Base-by-base conservation (phyloP, 2,888 invertebrate genomes). In the Rotaria macrura region DNA sequence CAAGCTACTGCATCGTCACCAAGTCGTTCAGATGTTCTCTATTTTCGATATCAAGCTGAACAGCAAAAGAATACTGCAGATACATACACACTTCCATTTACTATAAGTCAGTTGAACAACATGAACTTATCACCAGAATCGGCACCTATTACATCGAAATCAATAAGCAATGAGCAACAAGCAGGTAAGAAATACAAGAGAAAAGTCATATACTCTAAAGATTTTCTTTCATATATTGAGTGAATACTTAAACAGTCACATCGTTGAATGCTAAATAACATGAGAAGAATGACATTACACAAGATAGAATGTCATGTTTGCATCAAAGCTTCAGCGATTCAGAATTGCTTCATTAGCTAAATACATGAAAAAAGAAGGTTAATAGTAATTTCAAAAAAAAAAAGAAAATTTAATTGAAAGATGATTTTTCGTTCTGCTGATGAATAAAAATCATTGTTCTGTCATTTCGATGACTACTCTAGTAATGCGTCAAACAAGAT, bases 11-110 rank as follows among this genome's bases (percentile, higher is more conserved):
- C 65, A 20, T 29, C 65, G 3, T 65, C 65, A 34, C 65, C 65
- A 34, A 43, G 43, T 25, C 25, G n/a, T 25, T 43, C 40, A n/a
- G 79, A 79, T 43, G 79, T 79, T 12, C 79, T 79, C n/a, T 79
- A 79, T 43, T 79, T 79, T 43, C 79, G 79, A 43, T 79, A 79
- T n/a, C 79, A 43, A 14, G n/a, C 40, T n/a, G 43, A 79, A n/a
- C 79, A 79, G 43, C 43, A 79, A 79, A 79, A n/a, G 20, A 79
- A 79, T 79, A 79, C 10, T 43, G 79, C 79, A 25, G 10, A 79
- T 43, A n/a, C 43, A 1, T 79, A 79, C 14, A 25, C 43, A 43
- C 20, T 79, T 2, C 79, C 79, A 43, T 43, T 79, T 43, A 79
- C 40, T 7, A 25, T 79, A 20, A 43, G 25, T 79, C 79, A 43